Conservation (phyloP, 2,113 vertebrate genomes). For the Puma concolor region DNA sequence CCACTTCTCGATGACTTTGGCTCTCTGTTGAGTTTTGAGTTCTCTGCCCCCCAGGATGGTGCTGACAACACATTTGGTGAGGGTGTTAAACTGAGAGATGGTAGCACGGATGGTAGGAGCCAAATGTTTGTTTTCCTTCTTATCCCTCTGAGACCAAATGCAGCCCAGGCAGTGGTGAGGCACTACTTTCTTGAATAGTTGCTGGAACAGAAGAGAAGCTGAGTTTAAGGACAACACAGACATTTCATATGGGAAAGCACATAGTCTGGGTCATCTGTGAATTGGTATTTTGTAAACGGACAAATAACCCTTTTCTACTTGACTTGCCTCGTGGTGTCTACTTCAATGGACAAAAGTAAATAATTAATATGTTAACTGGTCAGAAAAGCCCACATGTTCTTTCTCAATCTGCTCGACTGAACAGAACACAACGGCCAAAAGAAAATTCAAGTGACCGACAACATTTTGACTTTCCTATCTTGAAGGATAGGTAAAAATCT, state of each 20-base stretch:
- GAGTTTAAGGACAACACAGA: not conserved
- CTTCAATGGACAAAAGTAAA: slow-evolving; percentile 18
- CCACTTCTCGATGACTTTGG: slow-evolving; percentile 96
- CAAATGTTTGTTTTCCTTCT: slow-evolving; percentile 93
- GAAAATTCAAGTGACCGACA: not conserved
- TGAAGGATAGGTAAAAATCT: not conserved
- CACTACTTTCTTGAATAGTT: slow-evolving; percentile 95
- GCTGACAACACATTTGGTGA: slow-evolving; percentile 94
- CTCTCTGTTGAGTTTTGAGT: slow-evolving; percentile 91
- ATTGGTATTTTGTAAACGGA: not conserved
- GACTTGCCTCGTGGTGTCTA: not conserved
- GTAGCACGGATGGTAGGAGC: slow-evolving; percentile 94
- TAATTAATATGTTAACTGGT: not conserved
- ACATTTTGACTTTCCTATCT: not conserved
- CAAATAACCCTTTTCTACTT: not conserved
- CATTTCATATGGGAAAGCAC: not conserved
- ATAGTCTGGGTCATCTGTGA: not conserved
- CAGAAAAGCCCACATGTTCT: not conserved
- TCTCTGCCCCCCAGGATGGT: slow-evolving; percentile 91
- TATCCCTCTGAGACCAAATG: slow-evolving; percentile 95
- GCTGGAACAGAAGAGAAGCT: slow-evolving; percentile 83
- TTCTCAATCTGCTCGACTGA: slow-evolving; percentile 33
- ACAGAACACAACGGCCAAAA: not conserved
- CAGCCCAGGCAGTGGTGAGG: slow-evolving; percentile 96
- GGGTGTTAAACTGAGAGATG: slow-evolving; percentile 95